Percentiles rank a stretch among this genome's conserved stretches.
These are phyloP conservation scores for Hyperoplus immaculatus DNA, from an alignment of 2,797 vertebrate genomes.

Conservation along the genomic window DNA sequence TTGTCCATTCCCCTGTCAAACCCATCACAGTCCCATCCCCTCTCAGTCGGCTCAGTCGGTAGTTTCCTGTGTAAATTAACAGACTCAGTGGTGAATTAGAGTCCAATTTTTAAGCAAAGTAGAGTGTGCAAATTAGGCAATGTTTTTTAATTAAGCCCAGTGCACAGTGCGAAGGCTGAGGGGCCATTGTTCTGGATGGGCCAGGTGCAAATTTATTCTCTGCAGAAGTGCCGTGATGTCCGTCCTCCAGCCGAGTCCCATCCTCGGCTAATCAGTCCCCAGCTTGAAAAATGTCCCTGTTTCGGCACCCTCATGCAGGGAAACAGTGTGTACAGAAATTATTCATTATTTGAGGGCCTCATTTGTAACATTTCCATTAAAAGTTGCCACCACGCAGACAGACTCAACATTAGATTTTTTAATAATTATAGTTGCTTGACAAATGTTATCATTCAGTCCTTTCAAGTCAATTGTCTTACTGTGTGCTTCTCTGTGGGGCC, in stretches of 20 bases:
- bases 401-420: constrained; percentile 87
- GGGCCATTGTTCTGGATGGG: constrained; percentile 85
- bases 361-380: constrained; percentile 95
- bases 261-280: constrained; percentile 92
- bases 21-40: constrained; percentile 88
- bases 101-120: constrained; percentile 93
- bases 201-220: constrained; percentile 97
- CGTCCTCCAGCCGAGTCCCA: constrained; percentile 90
- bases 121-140: constrained; percentile 97
- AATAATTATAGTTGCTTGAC: constrained; percentile 87
- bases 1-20: constrained; percentile 89
- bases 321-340: constrained; percentile 89
- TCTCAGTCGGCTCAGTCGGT: constrained; percentile 91
- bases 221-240: constrained; percentile 88
- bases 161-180: constrained; percentile 84
- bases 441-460: constrained; percentile 78
- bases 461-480: constrained; percentile 57
- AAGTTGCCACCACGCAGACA: constrained; percentile 86
- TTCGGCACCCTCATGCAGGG: constrained; percentile 90
- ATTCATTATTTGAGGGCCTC: constrained; percentile 94
- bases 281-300: constrained; percentile 91
- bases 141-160: constrained; percentile 96
- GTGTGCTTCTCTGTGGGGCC: constrained; percentile 62
- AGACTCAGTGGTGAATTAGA: constrained; percentile 97
- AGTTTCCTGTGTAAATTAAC: constrained; percentile 98